Base-by-base conservation (phyloP, 2,888 invertebrate species). In the Folsomia manolachei region DNA sequence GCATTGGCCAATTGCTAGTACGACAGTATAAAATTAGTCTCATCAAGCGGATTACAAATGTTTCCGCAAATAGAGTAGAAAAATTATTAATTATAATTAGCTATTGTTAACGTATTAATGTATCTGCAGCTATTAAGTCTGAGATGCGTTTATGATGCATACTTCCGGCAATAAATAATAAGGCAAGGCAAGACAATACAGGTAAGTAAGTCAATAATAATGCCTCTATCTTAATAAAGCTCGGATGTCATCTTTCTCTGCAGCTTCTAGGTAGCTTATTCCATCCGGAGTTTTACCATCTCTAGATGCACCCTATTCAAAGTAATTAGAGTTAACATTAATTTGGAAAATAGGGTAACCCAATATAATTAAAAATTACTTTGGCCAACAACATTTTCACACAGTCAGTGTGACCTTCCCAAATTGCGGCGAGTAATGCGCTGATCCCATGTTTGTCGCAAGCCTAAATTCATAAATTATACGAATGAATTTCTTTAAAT, bases 371-470 rank as follows among this genome's bases (percentile, higher is more conserved):
- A 39, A n/a, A n/a, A n/a, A 88, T 87, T 86, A 95, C 95, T 87
- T 93, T 91, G 84, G 91, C 89, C 75, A 97, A 83, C 81, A 98
- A 87, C 78, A 94, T 86, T 84, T 92, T 90, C 14, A 97, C 97
- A 86, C 95, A 95, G 75, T 91, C 90, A 69, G 91, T 92, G 83
- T 97, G 97, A 25, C 95, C 95, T 86, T 98, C 97, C 94, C 94
- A 98, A 82, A 97, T 94, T 71, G 97, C 97, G 80, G 97, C 95
- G 81, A 97, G 85, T 64, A 98, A 86, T 39, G 96, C 93, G 76
- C 94, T 94, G 81, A 98, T 96, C 39, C 96, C 96, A 88, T 97
- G 94, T 86, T 95, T 95, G 84, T 97, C 97, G 83, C 89, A 88
- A 81, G 91, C 90, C 97, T 97, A 84, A n/a, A n/a, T n/a, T n/a